These are phyloP conservation scores for Falco naumanni DNA, from an alignment of 2,797 vertebrate genomes.

Conservation along the genomic window DNA sequence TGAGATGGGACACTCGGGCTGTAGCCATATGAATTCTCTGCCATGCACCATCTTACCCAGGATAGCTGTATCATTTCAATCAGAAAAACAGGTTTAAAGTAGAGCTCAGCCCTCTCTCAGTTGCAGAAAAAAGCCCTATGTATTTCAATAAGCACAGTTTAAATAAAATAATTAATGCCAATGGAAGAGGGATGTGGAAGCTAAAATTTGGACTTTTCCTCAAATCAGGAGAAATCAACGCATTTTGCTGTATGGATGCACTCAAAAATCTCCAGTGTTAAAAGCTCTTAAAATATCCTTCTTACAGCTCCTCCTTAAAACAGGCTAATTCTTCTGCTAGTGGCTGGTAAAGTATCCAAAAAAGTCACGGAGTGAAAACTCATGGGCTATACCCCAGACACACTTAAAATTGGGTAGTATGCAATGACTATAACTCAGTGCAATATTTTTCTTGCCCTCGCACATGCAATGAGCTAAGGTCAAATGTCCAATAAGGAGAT, in stretches of 20 bases:
- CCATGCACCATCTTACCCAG: neutral
- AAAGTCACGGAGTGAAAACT: neutral
- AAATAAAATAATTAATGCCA: neutral
- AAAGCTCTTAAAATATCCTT: neutral
- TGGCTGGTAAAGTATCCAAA: neutral
- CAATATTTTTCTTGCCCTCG: neutral
- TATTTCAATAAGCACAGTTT: neutral
- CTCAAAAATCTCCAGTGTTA: neutral
- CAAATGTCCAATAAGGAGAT: neutral
- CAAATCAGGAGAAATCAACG: neutral
- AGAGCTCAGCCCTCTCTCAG: neutral
- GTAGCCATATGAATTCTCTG: neutral
- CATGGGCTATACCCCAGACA: neutral
- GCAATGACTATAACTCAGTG: neutral
- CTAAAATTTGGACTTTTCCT: neutral
- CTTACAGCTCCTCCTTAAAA: neutral
- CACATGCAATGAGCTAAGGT: too few species aligned
- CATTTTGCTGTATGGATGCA: neutral
- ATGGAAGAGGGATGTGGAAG: neutral
- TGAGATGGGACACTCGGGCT: neutral
- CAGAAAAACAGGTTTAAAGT: neutral
- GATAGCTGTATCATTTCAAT: neutral
- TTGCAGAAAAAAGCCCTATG: neutral
- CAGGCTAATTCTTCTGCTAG: neutral
- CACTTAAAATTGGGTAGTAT: neutral